Evolutionary conservation across 2,113 vertebrate genomes (phyloP).

Genomic region (Nestor notabilis): DNA sequence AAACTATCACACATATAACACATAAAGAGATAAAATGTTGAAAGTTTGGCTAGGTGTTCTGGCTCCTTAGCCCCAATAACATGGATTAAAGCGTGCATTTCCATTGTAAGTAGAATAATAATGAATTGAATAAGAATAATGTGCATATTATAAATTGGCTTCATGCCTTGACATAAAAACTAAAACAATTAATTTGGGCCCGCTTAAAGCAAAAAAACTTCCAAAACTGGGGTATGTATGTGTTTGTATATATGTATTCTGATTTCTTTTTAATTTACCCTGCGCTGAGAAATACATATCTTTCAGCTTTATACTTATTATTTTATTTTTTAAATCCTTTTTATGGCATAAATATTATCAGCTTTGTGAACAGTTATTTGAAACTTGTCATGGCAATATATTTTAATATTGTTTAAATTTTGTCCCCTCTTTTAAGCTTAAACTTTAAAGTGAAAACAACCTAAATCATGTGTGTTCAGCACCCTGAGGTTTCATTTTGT

Average conservation of each 20-base stretch:
- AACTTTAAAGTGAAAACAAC: neutral
- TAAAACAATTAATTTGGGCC: neutral
- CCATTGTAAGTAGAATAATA: neutral
- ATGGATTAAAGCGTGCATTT: neutral
- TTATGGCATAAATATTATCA: neutral
- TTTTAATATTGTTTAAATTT: neutral
- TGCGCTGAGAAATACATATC: neutral
- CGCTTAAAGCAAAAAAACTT: neutral
- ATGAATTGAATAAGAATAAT: neutral
- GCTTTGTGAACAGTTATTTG: neutral
- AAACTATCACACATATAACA: neutral
- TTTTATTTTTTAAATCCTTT: neutral
- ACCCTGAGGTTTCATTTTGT: neutral
- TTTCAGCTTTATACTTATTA: neutral
- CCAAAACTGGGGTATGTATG: accelerated
- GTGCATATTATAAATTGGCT: neutral
- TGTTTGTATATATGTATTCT: neutral
- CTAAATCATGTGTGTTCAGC: neutral
- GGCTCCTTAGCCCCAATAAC: neutral
- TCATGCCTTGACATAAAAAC: neutral
- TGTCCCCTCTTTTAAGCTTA: neutral
- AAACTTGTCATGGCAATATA: neutral
- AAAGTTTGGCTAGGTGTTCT: neutral
- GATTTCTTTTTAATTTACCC: neutral
- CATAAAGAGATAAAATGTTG: neutral